Evolutionary conservation across 2,797 vertebrate species (phyloP), one percentile per base, ranked within the genome.

Genomic region (Centropyge bicolor): DNA sequence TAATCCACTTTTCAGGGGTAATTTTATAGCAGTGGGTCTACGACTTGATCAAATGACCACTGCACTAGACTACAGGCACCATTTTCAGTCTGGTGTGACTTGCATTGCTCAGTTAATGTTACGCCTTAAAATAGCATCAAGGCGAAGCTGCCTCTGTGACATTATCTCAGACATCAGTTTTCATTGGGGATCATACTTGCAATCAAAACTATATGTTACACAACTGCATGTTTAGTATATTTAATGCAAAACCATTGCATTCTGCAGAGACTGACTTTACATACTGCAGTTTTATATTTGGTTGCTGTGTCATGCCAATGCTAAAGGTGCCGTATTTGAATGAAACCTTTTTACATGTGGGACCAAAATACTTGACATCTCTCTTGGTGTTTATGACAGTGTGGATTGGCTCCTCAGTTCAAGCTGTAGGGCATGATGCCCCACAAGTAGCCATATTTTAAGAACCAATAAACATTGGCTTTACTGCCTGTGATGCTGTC

Each of bases 21-120:
- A 16, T 35, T 62, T 45, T 62, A 8, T 19, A 56, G 60, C 55
- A 70, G 19, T 1, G 5, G 19, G 66, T 80, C 12, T 74, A 20
- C 41, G 31, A 41, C 40, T 54, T 3, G 60, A 70, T 82, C 40
- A 76, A 38, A 70, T 75, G 46, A 57, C 36, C 17, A 46, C 38
- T 14, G 16, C 0, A 8, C 6, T 20, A 11, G 45, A 78, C 52
- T 13, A 8, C n/a, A 9, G 41, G 27, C 68, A 45, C 38, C 51
- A 43, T 38, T 70, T 80, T 45, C 31, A 74, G 35, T 55, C 41
- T 6, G 19, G 31, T 68, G 61, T 71, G 69, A 65, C 49, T 70
- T 49, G 3, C 24, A 54, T 43, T 61, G 20, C 69, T 75, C 20
- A 56, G 52, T 74, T 59, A 45, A 62, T 78, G 49, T 81, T 76